Evolutionary conservation across 2,113 vertebrate genomes (phyloP), one percentile per base, ranked within the genome.

Genomic region (Gallinago paraguaiae): DNA sequence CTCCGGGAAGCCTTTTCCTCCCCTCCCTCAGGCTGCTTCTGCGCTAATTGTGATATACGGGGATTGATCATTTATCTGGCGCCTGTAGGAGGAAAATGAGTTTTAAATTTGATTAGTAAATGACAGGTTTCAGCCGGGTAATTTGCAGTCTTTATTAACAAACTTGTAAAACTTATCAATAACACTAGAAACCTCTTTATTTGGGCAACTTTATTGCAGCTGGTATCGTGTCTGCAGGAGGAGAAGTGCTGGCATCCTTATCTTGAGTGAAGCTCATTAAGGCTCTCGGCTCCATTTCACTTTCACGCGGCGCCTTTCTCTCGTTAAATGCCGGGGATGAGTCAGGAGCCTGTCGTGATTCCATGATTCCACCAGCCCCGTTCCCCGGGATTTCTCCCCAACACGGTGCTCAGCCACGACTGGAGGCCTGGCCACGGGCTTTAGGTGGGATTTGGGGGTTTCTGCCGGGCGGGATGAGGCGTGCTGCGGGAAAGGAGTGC

Each of bases 21-120:
- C 53, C n/a, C 23, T 31, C 5, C 31, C 51, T 53, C 51, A 17
- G 51, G 30, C 82, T 81, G 84, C 87, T 95, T 88, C 95, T 56
- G 94, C 92, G 63, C 97, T 93, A 83, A 70, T 79, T 81, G 50
- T 31, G 95, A 77, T 90, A 51, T 70, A 43, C 74, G 70, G 96
- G 97, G 93, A 96, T 93, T 96, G 97, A 96, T 97, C 90, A 96
- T 95, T 97, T 96, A 75, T 94, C 97, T 94, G 79, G 85, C 88
- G 76, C 92, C 96, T 92, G 90, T 79, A 89, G 97, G 94, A 97
- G 95, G 96, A 94, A 86, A 97, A 94, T 51, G 82, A 94, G 88
- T 93, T 79, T 96, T 96, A 95, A 93, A 92, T 97, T 93, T 96
- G 97, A 97, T 97, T 88, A 96, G 96, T 84, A 96, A 95, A 95